These are phyloP conservation scores for Idaea aversata DNA, from an alignment of 2,888 invertebrate species.

Conservation along the genomic window DNA sequence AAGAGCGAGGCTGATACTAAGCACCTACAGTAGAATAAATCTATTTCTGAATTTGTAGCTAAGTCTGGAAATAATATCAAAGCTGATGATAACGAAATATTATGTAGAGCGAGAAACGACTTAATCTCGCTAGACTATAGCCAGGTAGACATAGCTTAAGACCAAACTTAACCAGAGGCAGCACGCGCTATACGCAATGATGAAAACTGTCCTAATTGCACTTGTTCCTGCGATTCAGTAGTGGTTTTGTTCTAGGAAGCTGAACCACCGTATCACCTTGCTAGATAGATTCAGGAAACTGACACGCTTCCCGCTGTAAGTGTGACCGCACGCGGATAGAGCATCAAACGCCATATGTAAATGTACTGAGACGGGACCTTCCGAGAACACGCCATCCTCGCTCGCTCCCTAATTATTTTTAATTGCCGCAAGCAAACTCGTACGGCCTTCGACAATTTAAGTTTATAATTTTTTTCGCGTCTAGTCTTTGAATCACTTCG, in stretches of 20 bases:
- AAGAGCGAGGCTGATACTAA: slow-evolving; percentile 14
- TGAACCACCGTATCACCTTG: no score
- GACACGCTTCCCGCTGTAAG: slow-evolving; percentile 25
- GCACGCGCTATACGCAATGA: slow-evolving; percentile 3
- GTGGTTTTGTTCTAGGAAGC: no score
- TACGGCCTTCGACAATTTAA: slow-evolving; percentile 72
- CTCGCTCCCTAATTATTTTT: slow-evolving; percentile 79
- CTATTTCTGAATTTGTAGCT: no score
- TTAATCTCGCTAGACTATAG: no score
- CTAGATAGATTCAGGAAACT: neutral
- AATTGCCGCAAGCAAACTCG: slow-evolving; percentile 72
- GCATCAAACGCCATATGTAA: slow-evolving; percentile 68
- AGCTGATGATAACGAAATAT: no score
- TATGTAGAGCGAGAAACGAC: no score
- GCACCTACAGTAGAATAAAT: no score
- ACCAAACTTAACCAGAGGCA: neutral
- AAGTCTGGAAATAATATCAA: no score
- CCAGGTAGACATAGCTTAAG: no score
- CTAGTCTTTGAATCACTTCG: slow-evolving; percentile 69
- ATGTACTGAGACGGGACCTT: slow-evolving; percentile 67
- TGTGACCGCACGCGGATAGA: slow-evolving; percentile 30
- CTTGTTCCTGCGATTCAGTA: neutral
- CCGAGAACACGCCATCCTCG: slow-evolving; percentile 72
- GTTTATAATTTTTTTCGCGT: slow-evolving; percentile 73
- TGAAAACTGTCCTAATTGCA: neutral